A percentile compares a stretch with the other conserved stretches of the same genome.
These are phyloP conservation scores for Gallinago solitaria DNA, from an alignment of 2,797 vertebrate genomes.

Conservation along the genomic window DNA sequence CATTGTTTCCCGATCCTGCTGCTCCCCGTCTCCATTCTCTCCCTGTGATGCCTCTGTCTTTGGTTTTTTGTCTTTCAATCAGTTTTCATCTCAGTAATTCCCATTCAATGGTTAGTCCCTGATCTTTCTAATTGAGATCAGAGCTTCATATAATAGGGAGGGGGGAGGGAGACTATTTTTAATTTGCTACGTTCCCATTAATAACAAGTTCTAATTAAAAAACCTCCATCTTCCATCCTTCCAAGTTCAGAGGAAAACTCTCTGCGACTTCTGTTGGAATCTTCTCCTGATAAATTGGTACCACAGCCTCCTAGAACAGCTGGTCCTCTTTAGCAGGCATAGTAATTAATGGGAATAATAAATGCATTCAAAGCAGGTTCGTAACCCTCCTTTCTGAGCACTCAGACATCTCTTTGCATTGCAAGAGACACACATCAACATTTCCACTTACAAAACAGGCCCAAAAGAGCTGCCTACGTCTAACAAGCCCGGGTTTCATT, in stretches of 20 bases:
- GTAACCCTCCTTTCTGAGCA: constrained; percentile 50
- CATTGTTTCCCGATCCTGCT: background rate
- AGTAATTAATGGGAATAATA: constrained; percentile 77
- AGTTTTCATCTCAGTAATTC: constrained; percentile 76
- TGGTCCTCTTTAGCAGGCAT: constrained; percentile 73
- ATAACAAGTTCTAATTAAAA: constrained; percentile 84
- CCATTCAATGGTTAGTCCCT: constrained; percentile 75
- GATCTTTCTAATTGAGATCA: constrained; percentile 84
- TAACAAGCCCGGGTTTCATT: constrained; percentile 10
- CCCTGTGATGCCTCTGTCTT: constrained; percentile 16
- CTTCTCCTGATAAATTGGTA: constrained; percentile 71
- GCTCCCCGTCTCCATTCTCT: background rate
- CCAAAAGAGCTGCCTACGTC: background rate
- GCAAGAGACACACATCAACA: constrained; percentile 52
- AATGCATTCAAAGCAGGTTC: constrained; percentile 68
- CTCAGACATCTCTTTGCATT: constrained; percentile 58
- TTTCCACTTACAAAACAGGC: constrained; percentile 37
- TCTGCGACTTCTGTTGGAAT: constrained; percentile 70
- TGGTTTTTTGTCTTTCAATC: constrained; percentile 55
- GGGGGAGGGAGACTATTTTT: constrained; percentile 76
- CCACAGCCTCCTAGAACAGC: constrained; percentile 70
- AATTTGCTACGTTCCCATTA: constrained; percentile 81
- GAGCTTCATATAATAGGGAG: constrained; percentile 74
- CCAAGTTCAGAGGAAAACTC: constrained; percentile 73
- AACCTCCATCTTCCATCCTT: constrained; percentile 71